Conservation (phyloP, 2,797 vertebrate species). For the Ptychobarbus kaznakovi region DNA sequence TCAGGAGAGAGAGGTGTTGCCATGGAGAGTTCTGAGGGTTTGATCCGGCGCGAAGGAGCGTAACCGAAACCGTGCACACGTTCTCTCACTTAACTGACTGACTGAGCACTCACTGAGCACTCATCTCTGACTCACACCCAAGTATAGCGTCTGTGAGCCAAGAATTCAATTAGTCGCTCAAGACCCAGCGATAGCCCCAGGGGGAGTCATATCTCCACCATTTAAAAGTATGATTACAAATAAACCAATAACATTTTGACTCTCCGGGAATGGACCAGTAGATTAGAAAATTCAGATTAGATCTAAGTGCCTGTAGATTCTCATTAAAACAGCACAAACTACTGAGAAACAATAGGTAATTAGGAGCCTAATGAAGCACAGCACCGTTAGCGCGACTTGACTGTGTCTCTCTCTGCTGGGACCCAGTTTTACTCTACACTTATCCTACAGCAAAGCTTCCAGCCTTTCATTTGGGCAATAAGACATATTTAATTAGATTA, state of each 20-base stretch:
- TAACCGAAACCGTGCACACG: slow-evolving; percentile 67
- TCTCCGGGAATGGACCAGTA: slow-evolving; percentile 84
- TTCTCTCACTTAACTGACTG: slow-evolving; percentile 70
- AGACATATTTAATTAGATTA: slow-evolving; percentile 99
- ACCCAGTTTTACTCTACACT: slow-evolving; percentile 96
- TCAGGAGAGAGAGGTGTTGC: slow-evolving; percentile 62
- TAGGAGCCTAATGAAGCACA: slow-evolving; percentile 99
- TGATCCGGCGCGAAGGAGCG: slow-evolving; percentile 65
- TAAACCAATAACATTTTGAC: slow-evolving; percentile 87
- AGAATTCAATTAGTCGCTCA: slow-evolving; percentile 82
- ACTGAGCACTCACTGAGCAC: slow-evolving; percentile 59
- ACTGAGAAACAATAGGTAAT: slow-evolving; percentile 99
- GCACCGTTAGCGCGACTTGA: slow-evolving; percentile 92
- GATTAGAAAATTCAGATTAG: slow-evolving; percentile 87
- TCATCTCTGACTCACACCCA: slow-evolving; percentile 59
- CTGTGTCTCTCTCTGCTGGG: slow-evolving; percentile 93
- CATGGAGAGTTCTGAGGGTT: slow-evolving; percentile 71
- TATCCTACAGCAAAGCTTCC: slow-evolving; percentile 98
- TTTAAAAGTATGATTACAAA: slow-evolving; percentile 88
- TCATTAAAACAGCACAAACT: slow-evolving; percentile 99
- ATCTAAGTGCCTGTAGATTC: slow-evolving; percentile 89
- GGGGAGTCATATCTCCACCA: slow-evolving; percentile 81
- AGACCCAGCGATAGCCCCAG: slow-evolving; percentile 75
- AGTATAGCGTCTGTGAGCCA: slow-evolving; percentile 66
- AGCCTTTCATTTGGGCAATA: slow-evolving; percentile 97